A percentile compares a stretch with the other conserved stretches of the same genome.
Evolutionary conservation across 2,888 invertebrate species (phyloP).

Genomic region (Torymus auratus): DNA sequence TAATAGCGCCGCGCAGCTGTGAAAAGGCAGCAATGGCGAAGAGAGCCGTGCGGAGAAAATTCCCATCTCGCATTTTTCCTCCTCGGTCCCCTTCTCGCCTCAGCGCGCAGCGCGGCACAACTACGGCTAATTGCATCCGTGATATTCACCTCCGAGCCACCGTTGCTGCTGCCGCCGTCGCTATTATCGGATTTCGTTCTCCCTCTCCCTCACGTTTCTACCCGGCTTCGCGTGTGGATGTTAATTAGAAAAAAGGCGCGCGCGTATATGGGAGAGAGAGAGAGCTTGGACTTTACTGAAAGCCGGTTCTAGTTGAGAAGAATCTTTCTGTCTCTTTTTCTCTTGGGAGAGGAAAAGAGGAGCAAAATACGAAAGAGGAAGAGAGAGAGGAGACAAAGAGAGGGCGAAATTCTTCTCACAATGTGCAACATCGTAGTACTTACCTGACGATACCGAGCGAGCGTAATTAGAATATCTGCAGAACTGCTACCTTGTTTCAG

Average conservation of each 20-base stretch:
- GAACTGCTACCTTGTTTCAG: no score
- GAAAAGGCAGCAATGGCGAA: no score
- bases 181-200: slow-evolving; percentile 46
- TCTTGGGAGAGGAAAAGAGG: no score
- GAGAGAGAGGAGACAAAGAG: no score
- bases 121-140: slow-evolving; percentile 52
- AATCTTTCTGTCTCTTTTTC: no score
- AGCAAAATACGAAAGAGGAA: no score
- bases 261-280: background rate
- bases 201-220: background rate
- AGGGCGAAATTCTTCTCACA: no score
- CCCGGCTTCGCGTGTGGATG: slow-evolving; percentile 6
- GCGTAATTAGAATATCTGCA: no score
- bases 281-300: slow-evolving; percentile 26
- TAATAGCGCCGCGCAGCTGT: no score
- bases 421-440: no score
- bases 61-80: background rate
- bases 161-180: background rate
- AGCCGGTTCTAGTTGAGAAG: slow-evolving; percentile 12
- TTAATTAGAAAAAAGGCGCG: slow-evolving; percentile 33
- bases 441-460: no score
- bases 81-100: background rate
- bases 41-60: background rate
- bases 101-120: background rate
- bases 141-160: slow-evolving; percentile 17